Percentiles rank a stretch among this genome's conserved stretches.
These are phyloP conservation scores for Exephanes ischioxanthus DNA, from an alignment of 2,888 invertebrate species.

Conservation along the genomic window DNA sequence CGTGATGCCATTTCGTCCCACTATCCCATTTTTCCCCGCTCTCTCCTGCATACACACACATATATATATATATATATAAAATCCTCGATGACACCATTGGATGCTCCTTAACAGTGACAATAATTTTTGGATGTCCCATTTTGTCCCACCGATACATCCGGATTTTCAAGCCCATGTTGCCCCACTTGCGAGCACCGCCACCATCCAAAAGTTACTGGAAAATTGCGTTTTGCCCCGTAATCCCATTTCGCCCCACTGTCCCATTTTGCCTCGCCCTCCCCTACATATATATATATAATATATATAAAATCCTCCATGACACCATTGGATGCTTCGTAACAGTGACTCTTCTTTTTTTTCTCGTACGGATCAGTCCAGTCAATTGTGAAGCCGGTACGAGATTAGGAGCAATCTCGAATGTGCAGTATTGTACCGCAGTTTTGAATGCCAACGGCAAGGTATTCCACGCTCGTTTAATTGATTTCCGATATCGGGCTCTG, in stretches of 20 bases:
- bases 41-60: too few species aligned
- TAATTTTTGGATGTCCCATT: too few species aligned
- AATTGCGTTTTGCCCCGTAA: too few species aligned
- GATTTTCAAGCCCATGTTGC: too few species aligned
- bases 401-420: conserved; percentile 58
- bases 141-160: too few species aligned
- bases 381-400: conserved; percentile 39
- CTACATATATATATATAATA: neutral
- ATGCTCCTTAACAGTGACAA: too few species aligned
- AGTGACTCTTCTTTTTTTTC: conserved; percentile 4
- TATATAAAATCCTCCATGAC: neutral
- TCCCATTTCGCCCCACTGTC: too few species aligned
- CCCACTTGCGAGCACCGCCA: too few species aligned
- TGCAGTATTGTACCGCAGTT: conserved; percentile 57
- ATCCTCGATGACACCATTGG: neutral
- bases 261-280: too few species aligned
- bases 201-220: too few species aligned
- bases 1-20: too few species aligned
- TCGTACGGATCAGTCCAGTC: neutral
- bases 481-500: conserved; percentile 77
- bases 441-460: conserved; percentile 66
- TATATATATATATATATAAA: neutral
- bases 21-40: too few species aligned
- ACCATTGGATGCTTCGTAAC: neutral
- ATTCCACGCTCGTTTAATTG: conserved; percentile 76